A percentile compares a stretch with the other conserved stretches of the same genome.
These are phyloP conservation scores for Hypothenemus hampei DNA, from an alignment of 1,140 invertebrate genomes.

Conservation along the genomic window DNA sequence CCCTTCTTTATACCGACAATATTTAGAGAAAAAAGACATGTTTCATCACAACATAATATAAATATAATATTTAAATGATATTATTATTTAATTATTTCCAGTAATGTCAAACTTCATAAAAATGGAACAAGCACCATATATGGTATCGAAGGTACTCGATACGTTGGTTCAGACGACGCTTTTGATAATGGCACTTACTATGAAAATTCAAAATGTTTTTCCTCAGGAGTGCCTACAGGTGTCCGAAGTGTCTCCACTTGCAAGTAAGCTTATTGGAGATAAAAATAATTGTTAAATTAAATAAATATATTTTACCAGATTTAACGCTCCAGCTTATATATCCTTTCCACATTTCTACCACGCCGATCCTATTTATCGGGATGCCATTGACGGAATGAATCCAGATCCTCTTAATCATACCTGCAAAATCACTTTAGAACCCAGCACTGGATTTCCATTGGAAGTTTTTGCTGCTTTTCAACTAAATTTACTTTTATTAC, in stretches of 20 bases:
- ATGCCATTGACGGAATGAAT: conserved; percentile 62
- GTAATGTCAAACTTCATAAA: conserved; percentile 29
- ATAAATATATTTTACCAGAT: conserved; percentile 45
- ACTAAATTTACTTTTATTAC: conserved; percentile 71
- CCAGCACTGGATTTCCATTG: conserved; percentile 64
- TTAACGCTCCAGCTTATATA: conserved; percentile 71
- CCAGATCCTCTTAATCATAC: conserved; percentile 65
- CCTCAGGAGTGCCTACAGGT: conserved; percentile 50
- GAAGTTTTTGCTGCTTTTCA: conserved; percentile 63
- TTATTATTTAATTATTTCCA: conserved; percentile 10
- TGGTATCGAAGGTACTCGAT: conserved; percentile 57
- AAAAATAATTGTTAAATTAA: not conserved
- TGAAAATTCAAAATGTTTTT: conserved; percentile 55
- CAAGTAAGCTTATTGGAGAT: conserved; percentile 38
- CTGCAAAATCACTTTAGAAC: conserved; percentile 67
- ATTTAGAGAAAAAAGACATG: too few relatives aligned
- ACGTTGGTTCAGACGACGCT: conserved; percentile 53
- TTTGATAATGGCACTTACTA: conserved; percentile 68
- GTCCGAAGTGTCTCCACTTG: conserved; percentile 65
- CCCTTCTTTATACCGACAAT: too few relatives aligned
- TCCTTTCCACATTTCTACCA: conserved; percentile 85
- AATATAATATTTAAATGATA: too few relatives aligned
- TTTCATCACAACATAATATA: too few relatives aligned
- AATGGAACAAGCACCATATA: conserved; percentile 27
- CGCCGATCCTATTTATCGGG: conserved; percentile 62